These are phyloP conservation scores for Danaus chrysippus DNA, from an alignment of 2,888 invertebrate species.

Conservation along the genomic window DNA sequence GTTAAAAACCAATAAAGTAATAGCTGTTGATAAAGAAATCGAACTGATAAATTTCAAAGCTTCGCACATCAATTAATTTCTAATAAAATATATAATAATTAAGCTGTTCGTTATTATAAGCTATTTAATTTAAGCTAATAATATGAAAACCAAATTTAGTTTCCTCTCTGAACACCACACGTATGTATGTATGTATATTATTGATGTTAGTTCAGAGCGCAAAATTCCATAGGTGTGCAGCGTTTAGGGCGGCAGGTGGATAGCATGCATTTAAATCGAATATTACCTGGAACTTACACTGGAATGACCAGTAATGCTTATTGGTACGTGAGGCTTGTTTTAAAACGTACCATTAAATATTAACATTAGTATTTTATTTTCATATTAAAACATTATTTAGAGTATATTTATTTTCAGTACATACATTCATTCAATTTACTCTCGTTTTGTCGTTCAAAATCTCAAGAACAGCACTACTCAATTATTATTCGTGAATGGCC, in stretches of 20 bases:
- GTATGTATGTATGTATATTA: no score
- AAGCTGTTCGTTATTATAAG: no score
- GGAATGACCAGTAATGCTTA: conserved; percentile 27
- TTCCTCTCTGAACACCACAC: no score
- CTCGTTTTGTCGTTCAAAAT: background rate
- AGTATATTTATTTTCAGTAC: background rate
- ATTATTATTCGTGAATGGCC: conserved; percentile 4
- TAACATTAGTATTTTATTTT: background rate
- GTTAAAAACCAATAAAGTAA: no score
- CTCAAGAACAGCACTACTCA: background rate
- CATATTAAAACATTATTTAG: background rate
- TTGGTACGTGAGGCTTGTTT: conserved; percentile 17
- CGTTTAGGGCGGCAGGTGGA: conserved; percentile 36
- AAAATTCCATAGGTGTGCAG: conserved; percentile 11
- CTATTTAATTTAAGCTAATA: no score
- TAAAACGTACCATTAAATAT: conserved; percentile 8
- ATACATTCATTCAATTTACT: background rate
- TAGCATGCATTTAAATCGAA: conserved; percentile 65
- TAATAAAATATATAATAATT: no score
- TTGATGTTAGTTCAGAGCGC: conserved; percentile 16
- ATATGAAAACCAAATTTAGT: no score
- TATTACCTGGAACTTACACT: conserved; percentile 47
- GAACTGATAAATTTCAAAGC: no score
- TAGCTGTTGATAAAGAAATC: no score
- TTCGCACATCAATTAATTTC: no score